Base-by-base conservation (phyloP, 2,888 invertebrate genomes). In the Agrotis exclamationis region DNA sequence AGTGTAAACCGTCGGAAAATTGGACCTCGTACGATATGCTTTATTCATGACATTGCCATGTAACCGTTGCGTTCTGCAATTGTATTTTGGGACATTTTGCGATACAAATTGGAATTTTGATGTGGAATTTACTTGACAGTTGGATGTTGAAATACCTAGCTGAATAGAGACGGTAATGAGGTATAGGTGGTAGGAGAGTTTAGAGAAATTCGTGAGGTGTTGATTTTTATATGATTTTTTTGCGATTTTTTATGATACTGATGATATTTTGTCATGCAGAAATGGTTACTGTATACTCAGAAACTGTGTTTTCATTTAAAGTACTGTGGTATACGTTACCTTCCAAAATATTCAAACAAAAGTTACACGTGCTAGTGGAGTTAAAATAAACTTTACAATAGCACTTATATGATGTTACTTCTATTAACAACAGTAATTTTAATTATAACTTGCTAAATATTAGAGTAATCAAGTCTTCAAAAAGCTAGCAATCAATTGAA, bases 1-100 rank as follows among this genome's bases (percentile, higher is more conserved):
- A 77, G 88, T 87, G 90, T 90, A 91, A 92, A 92, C 85, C 89
- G 84, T 89, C 82, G 92, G 92, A 93, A 94, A 94, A 94, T 94
- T 93, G 91, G 90, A 93, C 91, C 82, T 86, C 87, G 86, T 85
- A 74, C 88, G 87, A 80, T 87, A 93, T 93, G 92, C 89, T 90
- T 94, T 95, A 94, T 94, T 93, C 94, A 94, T 93, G 91, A 90
- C 89, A 89, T 86, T 83, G 86, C 83, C 86, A 85, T 86, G 90
- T 82, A 83, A 84, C 87, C 76, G 82, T 84, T 87, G 86, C 87
- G 78, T 82, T 87, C 85, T 90, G 87, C 90, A 89, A 91, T 92
- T 91, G 93, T 90, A 90, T 88, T 91, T 89, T 82, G 84, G 73
- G 88, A 86, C 85, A 90, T 90, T 90, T 87, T 87, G 89, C 73